Evolutionary conservation across 2,888 invertebrate species (phyloP).

Genomic region (Zelleria hepariella): DNA sequence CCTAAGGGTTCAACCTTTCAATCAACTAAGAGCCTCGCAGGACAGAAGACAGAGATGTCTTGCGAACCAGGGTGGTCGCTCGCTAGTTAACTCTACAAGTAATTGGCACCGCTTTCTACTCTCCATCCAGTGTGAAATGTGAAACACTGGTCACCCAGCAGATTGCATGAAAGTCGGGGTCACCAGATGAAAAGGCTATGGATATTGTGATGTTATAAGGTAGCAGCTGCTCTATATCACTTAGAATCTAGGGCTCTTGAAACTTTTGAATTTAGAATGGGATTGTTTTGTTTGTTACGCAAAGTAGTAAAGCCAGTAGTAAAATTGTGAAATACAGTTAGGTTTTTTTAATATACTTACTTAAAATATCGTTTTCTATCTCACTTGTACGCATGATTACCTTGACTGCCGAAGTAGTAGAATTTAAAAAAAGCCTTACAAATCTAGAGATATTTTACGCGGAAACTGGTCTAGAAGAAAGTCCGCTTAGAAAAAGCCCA

Average conservation of each 20-base stretch:
- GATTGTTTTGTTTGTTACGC: too few species aligned
- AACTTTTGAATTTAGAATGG: neutral
- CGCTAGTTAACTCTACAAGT: conserved; percentile 25
- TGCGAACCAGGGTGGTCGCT: conserved; percentile 15
- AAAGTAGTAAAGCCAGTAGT: too few species aligned
- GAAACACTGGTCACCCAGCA: neutral
- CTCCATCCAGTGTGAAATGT: conserved; percentile 24
- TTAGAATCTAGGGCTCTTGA: neutral
- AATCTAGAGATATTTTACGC: neutral
- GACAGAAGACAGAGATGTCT: conserved; percentile 23
- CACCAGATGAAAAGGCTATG: neutral
- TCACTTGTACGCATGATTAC: too few species aligned
- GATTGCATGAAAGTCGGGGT: neutral
- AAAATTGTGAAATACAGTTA: too few species aligned
- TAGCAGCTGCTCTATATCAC: too few species aligned
- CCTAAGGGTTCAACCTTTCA: too few species aligned
- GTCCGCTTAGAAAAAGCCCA: conserved; percentile 15
- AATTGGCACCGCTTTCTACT: conserved; percentile 57
- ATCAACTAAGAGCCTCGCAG: neutral
- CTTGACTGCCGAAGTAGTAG: too few species aligned
- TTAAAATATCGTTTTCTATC: too few species aligned
- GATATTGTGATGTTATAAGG: neutral
- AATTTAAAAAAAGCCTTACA: neutral
- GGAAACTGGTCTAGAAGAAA: neutral
- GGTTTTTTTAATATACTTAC: too few species aligned